phyloP scores from a whole-genome alignment of 2,888 invertebrate genomes.

The Neoascia interrupta region DNA sequence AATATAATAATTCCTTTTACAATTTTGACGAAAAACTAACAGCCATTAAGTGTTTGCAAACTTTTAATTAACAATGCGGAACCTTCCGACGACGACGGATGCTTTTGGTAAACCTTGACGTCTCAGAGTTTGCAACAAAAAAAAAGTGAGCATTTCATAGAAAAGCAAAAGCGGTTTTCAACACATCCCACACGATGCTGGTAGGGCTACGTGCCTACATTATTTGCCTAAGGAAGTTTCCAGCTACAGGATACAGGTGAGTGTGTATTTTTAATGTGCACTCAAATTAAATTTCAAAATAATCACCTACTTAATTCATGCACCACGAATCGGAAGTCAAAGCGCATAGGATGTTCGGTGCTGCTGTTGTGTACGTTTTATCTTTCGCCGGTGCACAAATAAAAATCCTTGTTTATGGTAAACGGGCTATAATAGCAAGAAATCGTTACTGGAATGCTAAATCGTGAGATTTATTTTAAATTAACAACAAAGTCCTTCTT shows the following conservation, averaged over 20 bases:
- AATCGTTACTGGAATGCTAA: conserved; percentile 40
- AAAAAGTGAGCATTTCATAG: too few relatives aligned
- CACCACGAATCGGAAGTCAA: conserved; percentile 3
- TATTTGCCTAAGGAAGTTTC: conserved; percentile 18
- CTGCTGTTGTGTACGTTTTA: conserved; percentile 2
- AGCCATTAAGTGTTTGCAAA: conserved; percentile 20
- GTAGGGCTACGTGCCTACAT: conserved; percentile 17
- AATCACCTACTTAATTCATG: conserved; percentile 48
- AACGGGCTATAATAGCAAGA: conserved; percentile 37
- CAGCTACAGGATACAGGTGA: neutral
- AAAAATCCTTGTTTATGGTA: neutral
- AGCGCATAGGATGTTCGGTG: conserved; percentile 5
- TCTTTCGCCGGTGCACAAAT: neutral
- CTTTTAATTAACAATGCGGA: conserved; percentile 46
- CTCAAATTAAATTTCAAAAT: conserved; percentile 54
- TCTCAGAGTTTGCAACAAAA: too few relatives aligned
- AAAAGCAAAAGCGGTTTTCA: too few relatives aligned
- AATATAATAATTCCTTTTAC: neutral
- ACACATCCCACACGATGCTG: too few relatives aligned
- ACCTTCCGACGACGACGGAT: too few relatives aligned
- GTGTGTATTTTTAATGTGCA: conserved; percentile 1
- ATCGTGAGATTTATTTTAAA: conserved; percentile 23
- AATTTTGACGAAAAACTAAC: too few relatives aligned
- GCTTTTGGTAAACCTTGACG: too few relatives aligned
- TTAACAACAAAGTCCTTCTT: too few relatives aligned